A percentile compares a stretch with the other conserved stretches of the same genome.
These are phyloP conservation scores for Sphyrna mokarran DNA, from an alignment of 2,113 vertebrate species.

Conservation along the genomic window DNA sequence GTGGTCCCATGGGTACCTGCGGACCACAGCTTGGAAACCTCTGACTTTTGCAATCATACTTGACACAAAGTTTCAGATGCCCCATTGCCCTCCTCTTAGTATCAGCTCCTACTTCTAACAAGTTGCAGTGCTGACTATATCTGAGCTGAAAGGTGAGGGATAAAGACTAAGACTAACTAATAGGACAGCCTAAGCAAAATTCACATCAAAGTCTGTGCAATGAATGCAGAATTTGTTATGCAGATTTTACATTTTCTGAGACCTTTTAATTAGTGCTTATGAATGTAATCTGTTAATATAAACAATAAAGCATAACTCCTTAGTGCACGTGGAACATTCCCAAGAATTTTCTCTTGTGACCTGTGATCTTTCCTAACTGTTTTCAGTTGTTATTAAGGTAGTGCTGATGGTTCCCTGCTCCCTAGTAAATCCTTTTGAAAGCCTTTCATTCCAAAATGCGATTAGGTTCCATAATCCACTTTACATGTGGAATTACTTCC, in stretches of 20 bases:
- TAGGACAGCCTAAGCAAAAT: neutral
- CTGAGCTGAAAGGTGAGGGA: neutral
- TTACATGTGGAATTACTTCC: neutral
- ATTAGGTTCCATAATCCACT: slow-evolving; percentile 14
- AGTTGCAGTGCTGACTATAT: neutral
- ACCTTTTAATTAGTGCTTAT: neutral
- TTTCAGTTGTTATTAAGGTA: neutral
- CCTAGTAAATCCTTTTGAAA: neutral
- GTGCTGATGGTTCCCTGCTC: neutral
- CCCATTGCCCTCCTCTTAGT: neutral
- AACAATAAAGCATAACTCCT: neutral
- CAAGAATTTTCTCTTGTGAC: neutral
- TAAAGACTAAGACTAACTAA: neutral
- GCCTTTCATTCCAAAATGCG: slow-evolving; percentile 4
- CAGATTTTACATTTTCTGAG: slow-evolving; percentile 4
- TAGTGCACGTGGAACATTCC: neutral
- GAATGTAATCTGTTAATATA: slow-evolving; percentile 5
- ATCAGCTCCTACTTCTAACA: neutral
- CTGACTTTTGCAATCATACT: neutral
- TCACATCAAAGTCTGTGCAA: neutral
- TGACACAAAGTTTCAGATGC: neutral
- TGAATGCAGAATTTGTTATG: neutral
- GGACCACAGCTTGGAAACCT: too few relatives aligned
- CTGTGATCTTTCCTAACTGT: neutral
- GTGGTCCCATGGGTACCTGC: too few relatives aligned